Evolutionary conservation across 2,888 invertebrate genomes (phyloP), one percentile per base, ranked within the genome.

Genomic region (Habroteleia sp.): DNA sequence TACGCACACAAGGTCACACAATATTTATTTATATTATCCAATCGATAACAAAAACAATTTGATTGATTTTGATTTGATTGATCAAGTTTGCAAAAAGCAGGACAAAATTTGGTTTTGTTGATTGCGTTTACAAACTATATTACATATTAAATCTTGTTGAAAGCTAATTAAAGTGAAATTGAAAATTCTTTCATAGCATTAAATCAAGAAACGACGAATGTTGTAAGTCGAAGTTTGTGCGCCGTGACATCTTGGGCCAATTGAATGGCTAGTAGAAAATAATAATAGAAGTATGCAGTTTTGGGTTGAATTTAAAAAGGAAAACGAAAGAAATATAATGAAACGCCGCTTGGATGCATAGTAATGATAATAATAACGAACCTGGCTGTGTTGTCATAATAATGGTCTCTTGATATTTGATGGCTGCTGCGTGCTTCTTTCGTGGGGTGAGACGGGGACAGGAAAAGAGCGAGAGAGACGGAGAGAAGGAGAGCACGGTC

Each of bases 391-490:
- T 54, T 74, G 76, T 50, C 71, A 75, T 65, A 77, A 71, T 82
- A 83, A 84, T 81, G 80, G 78, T 77, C 79, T 79, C 78, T 76
- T 79, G 78, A 80, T 78, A 78, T 81, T 82, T 77, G 69, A 72
- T 75, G 62, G 72, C 16, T 33, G 69, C 58, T 52, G 65, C 46
- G 44, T 46, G 35, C 33, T 65, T 65, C 52, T 65, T 52, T 54
- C 29, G 48, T 46, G 54, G 65, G 44, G 11, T 54, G 65, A 66
- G 54, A 66, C 54, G 33, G 16, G 25, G 33, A 63, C 48, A 25
- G 31, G 27, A 48, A 48, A 17, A 29, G 29, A 14, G 58, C 42
- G 20, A 33, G 16, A 37, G 4, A 41, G 33, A 48, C 2, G 23
- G 25, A 25, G 44, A 48, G 23, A 29, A 25, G n/a, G 20, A 16